phyloP scores from a whole-genome alignment of 2,888 invertebrate genomes.

The Ectobius pallidus region DNA sequence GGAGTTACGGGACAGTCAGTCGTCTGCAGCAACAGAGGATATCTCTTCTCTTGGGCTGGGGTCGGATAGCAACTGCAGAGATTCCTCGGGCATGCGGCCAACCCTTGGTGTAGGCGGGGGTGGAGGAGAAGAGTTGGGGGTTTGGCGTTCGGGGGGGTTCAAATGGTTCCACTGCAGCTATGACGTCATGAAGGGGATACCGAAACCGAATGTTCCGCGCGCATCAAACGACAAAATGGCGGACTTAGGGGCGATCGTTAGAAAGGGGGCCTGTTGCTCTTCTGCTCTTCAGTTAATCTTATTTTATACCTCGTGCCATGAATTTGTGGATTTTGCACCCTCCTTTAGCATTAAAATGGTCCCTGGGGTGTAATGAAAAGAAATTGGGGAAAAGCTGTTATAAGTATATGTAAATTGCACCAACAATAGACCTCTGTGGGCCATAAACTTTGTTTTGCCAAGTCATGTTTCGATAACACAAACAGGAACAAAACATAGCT shows the following conservation, averaged over 20 bases:
- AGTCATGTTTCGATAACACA: too few relatives aligned
- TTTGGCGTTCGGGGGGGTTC: conserved; percentile 38
- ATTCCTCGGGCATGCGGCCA: conserved; percentile 43
- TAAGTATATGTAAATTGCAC: neutral
- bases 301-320: conserved; percentile 26
- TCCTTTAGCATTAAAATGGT: conserved; percentile 24
- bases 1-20: neutral
- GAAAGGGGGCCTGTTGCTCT: conserved; percentile 16
- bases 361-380: conserved; percentile 9
- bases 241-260: conserved; percentile 32
- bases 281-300: conserved; percentile 26
- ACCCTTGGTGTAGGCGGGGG: conserved; percentile 32
- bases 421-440: neutral
- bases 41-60: conserved; percentile 33
- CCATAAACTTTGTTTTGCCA: neutral
- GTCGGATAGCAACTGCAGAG: conserved; percentile 39
- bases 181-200: conserved; percentile 36
- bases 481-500: too few relatives aligned
- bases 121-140: conserved; percentile 30
- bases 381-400: conserved; percentile 10
- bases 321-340: conserved; percentile 29
- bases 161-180: conserved; percentile 43
- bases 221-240: conserved; percentile 36
- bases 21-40: conserved; percentile 37
- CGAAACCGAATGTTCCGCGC: conserved; percentile 37